Conservation (phyloP, 2,888 invertebrate species). For the Hoplodrina blanda region DNA sequence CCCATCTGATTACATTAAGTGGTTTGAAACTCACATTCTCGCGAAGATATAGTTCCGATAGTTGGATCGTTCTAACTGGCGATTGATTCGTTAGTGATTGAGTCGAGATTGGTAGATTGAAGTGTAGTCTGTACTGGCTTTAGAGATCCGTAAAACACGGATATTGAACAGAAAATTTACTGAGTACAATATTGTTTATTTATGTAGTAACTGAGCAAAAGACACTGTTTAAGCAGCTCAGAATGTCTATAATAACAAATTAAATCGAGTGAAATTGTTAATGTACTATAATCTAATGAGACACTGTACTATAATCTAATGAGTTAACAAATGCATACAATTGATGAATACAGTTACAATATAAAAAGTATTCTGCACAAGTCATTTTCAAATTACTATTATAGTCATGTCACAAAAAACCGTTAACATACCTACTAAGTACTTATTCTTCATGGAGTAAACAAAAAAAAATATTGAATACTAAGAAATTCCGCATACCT, state of each 20-base stretch:
- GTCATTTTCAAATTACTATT: no score
- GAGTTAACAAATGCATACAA: no score
- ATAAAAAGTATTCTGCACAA: no score
- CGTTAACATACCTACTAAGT: no score
- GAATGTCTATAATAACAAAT: neutral
- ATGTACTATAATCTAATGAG: no score
- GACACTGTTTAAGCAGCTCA: neutral
- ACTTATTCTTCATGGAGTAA: no score
- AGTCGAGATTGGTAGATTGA: neutral
- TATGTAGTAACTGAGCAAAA: neutral
- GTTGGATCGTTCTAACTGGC: neutral
- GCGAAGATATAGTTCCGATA: neutral
- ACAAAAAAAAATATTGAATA: no score
- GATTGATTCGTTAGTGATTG: slow-evolving; percentile 9
- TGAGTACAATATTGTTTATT: neutral
- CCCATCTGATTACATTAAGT: slow-evolving; percentile 29
- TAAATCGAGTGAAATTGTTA: no score
- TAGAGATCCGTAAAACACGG: neutral
- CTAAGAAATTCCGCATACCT: no score
- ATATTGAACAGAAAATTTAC: neutral
- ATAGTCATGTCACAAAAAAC: no score
- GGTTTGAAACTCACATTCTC: slow-evolving; percentile 5
- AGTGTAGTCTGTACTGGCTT: neutral
- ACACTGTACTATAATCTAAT: no score
- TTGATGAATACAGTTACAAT: no score